Conservation (phyloP, 1,140 invertebrate species). For the Tetragnatha versicolor region DNA sequence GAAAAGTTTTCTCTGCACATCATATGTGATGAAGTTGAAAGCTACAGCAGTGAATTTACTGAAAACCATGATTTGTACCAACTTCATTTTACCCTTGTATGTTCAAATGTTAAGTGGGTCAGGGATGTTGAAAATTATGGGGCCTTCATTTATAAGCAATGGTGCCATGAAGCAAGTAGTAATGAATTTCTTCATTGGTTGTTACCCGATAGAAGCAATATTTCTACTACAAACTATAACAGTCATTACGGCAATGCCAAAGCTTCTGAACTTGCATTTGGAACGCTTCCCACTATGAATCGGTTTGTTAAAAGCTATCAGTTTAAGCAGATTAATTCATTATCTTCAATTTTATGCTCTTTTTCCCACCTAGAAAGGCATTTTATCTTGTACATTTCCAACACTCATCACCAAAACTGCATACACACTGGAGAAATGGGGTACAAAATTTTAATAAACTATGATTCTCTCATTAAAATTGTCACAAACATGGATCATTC, state of each 20-base stretch:
- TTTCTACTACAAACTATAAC: background rate
- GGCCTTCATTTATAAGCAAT: conserved; percentile 2
- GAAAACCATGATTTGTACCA: conserved; percentile 14
- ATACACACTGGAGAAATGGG: background rate
- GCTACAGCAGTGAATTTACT: background rate
- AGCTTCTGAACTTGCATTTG: conserved; percentile 46
- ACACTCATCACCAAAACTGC: background rate
- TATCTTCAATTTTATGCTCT: conserved; percentile 30
- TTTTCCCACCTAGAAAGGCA: conserved; percentile 36
- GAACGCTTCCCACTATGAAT: conserved; percentile 30
- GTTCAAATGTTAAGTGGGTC: conserved; percentile 6
- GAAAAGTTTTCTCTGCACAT: background rate
- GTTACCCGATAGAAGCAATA: background rate
- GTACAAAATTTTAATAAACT: conserved; percentile 23
- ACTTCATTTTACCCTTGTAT: background rate
- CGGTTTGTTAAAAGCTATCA: conserved; percentile 15
- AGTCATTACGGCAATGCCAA: conserved; percentile 5
- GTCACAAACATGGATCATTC: conserved; percentile 13
- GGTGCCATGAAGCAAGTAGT: conserved; percentile 24
- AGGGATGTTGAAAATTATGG: conserved; percentile 20
- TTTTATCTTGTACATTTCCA: conserved; percentile 32
- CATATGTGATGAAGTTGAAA: background rate
- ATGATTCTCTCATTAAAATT: conserved; percentile 32
- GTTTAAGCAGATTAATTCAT: background rate
- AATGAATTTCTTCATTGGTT: conserved; percentile 39